Conservation (phyloP, 2,113 vertebrate genomes). For the Megaleporinus macrocephalus region DNA sequence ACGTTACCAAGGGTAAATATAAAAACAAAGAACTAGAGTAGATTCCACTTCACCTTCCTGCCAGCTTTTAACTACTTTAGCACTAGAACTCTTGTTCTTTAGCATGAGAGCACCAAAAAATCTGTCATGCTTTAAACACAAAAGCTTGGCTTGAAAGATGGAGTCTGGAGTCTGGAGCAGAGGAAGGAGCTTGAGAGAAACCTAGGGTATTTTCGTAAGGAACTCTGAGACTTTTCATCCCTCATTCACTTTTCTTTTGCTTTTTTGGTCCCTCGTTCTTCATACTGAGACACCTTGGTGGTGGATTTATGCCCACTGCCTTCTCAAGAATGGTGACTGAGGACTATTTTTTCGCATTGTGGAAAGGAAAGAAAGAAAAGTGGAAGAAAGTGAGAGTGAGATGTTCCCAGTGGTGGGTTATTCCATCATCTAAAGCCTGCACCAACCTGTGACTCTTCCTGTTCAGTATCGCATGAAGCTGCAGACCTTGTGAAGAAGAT, state of each 20-base stretch:
- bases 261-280: slow-evolving; percentile 13
- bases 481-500: slow-evolving; percentile 7
- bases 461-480: not conserved
- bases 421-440: not conserved
- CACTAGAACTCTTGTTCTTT: slow-evolving; percentile 17
- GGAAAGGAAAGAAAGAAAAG: slow-evolving; percentile 1
- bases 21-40: not conserved
- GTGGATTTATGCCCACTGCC: not conserved
- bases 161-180: not conserved
- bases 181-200: slow-evolving; percentile 2
- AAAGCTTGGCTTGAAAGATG: slow-evolving; percentile 19
- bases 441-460: not conserved
- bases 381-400: not conserved
- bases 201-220: not conserved
- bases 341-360: not conserved
- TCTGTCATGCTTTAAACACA: slow-evolving; percentile 5
- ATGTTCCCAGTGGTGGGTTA: not conserved
- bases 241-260: not conserved
- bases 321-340: not conserved
- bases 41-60: slow-evolving; percentile 25
- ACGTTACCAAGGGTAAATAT: not conserved
- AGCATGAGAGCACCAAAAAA: slow-evolving; percentile 40
- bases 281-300: not conserved
- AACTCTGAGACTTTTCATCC: not conserved
- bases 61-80: slow-evolving; percentile 15